These are phyloP conservation scores for Nysson spinosus DNA, from an alignment of 2,888 invertebrate genomes.

Conservation along the genomic window DNA sequence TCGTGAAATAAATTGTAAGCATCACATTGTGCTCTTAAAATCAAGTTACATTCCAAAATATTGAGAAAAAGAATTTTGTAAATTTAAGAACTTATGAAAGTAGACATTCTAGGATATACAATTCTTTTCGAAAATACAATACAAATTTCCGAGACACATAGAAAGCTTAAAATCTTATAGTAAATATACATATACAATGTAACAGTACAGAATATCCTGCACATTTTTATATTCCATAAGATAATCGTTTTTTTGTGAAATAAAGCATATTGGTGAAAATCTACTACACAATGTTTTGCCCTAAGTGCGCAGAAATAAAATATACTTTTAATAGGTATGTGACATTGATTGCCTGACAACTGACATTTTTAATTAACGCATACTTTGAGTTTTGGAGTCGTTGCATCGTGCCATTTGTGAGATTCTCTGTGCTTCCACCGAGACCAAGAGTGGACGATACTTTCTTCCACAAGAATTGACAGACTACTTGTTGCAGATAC, in stretches of 20 bases:
- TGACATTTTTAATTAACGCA: conserved; percentile 72
- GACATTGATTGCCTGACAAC: conserved; percentile 69
- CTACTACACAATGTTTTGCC: conserved; percentile 57
- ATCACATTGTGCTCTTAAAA: too few relatives aligned
- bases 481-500: conserved; percentile 53
- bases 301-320: conserved; percentile 65
- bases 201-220: conserved; percentile 37
- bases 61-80: too few relatives aligned
- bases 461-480: conserved; percentile 53
- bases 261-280: conserved; percentile 56
- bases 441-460: conserved; percentile 60
- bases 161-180: conserved; percentile 40
- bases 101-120: not conserved
- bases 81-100: too few relatives aligned
- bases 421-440: conserved; percentile 65
- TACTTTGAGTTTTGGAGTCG: conserved; percentile 70
- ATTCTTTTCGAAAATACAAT: conserved; percentile 1
- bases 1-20: too few relatives aligned
- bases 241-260: conserved; percentile 45
- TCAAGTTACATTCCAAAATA: too few relatives aligned
- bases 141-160: conserved; percentile 38
- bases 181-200: conserved; percentile 36
- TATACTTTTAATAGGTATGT: conserved; percentile 63
- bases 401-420: conserved; percentile 65
- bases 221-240: conserved; percentile 23